Conservation (phyloP, 1,140 invertebrate species). For the Megalopta genalis region DNA sequence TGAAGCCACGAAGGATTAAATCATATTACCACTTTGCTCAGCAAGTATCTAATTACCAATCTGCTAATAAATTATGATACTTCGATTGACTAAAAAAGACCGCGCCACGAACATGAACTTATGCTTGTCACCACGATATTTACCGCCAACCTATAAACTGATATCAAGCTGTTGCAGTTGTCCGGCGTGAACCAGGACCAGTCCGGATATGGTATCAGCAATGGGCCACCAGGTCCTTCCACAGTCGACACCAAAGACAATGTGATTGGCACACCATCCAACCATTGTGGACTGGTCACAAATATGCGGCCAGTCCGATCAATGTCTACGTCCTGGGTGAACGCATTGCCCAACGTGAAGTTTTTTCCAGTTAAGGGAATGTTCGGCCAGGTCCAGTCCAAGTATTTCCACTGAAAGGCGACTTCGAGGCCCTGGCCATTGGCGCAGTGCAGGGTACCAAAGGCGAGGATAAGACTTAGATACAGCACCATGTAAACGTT, state of each 20-base stretch:
- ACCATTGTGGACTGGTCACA: slow-evolving; percentile 78
- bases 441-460: slow-evolving; percentile 8
- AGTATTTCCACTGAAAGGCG: slow-evolving; percentile 72
- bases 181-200: slow-evolving; percentile 73
- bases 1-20: too few species aligned
- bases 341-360: slow-evolving; percentile 73
- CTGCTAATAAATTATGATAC: too few species aligned
- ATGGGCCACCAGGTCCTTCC: slow-evolving; percentile 69
- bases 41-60: too few species aligned
- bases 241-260: slow-evolving; percentile 72
- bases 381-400: slow-evolving; percentile 75
- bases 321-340: slow-evolving; percentile 76
- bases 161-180: slow-evolving; percentile 74
- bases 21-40: too few species aligned
- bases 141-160: slow-evolving; percentile 78
- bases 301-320: slow-evolving; percentile 75
- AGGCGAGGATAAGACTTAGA: slow-evolving; percentile 20
- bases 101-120: too few species aligned
- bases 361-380: slow-evolving; percentile 68
- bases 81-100: too few species aligned
- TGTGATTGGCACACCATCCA: slow-evolving; percentile 76
- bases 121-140: slow-evolving; percentile 47
- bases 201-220: slow-evolving; percentile 76
- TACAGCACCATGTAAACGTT: slow-evolving; percentile 21
- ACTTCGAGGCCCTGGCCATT: slow-evolving; percentile 59